These are phyloP conservation scores for Ophion ellenae DNA, from an alignment of 2,888 invertebrate species.

Conservation along the genomic window DNA sequence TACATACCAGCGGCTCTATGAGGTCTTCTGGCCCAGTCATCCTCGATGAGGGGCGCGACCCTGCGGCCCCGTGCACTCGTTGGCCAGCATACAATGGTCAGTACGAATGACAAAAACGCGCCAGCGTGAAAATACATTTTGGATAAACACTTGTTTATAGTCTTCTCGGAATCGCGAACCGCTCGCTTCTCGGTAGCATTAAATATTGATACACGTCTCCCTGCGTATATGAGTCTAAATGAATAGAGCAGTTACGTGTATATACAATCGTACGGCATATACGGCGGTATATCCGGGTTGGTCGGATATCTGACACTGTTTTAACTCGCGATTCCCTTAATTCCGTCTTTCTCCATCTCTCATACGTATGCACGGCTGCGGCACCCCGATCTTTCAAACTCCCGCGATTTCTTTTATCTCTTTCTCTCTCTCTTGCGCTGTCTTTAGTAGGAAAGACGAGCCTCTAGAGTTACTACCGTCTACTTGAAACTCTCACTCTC, in stretches of 20 bases:
- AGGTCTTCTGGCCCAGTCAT: constrained; percentile 88
- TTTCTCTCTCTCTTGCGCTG: constrained; percentile 47
- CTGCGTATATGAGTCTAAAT: not conserved
- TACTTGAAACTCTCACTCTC: constrained; percentile 47
- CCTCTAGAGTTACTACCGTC: not conserved
- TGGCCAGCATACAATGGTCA: constrained; percentile 82
- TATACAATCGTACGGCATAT: constrained; percentile 3
- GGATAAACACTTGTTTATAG: constrained; percentile 34
- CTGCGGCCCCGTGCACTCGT: constrained; percentile 84
- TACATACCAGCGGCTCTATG: constrained; percentile 89
- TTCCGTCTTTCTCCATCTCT: not conserved
- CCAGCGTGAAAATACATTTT: constrained; percentile 77
- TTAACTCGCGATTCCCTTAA: constrained; percentile 38
- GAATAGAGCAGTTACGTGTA: not conserved
- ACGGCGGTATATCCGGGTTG: constrained; percentile 46
- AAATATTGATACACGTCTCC: not conserved
- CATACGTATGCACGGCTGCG: too few relatives aligned
- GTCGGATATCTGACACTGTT: constrained; percentile 60
- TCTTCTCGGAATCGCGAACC: not conserved
- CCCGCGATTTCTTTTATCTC: not conserved
- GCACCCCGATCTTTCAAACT: constrained; percentile 13
- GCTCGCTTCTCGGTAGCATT: not conserved
- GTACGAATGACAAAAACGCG: constrained; percentile 75
- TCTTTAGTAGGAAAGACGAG: constrained; percentile 32
- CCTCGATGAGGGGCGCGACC: constrained; percentile 88